A percentile compares a stretch with the other conserved stretches of the same genome.
Conservation (phyloP, 1,140 invertebrate genomes). For the Heliconius hermathena region DNA sequence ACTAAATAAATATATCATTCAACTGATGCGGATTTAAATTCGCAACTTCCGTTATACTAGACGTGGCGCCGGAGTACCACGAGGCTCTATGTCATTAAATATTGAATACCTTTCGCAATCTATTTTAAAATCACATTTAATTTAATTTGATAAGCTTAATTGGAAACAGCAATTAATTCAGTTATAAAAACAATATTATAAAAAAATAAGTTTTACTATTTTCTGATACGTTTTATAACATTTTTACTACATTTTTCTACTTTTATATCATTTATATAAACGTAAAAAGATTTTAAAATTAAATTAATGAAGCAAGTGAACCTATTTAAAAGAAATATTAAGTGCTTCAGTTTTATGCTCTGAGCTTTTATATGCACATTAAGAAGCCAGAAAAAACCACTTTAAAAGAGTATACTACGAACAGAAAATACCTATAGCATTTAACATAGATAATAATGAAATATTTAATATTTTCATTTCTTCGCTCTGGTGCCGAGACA, state of each 20-base stretch:
- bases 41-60: neutral
- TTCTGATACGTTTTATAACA: neutral
- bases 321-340: neutral
- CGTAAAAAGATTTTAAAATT: neutral
- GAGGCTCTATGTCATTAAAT: neutral
- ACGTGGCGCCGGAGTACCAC: neutral
- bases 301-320: neutral
- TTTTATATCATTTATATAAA: neutral
- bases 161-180: neutral
- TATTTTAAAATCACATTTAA: neutral
- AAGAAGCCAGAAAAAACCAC: neutral
- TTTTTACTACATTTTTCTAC: neutral
- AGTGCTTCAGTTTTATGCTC: neutral
- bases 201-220: neutral
- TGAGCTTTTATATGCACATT: neutral
- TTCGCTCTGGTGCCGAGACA: too few relatives aligned
- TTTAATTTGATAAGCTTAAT: slow-evolving; percentile 12
- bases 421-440: neutral
- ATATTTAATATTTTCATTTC: too few relatives aligned
- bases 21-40: neutral
- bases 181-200: neutral
- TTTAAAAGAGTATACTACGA: neutral
- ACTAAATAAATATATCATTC: neutral
- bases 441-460: neutral
- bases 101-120: neutral